Conservation (phyloP, 2,797 vertebrate genomes). For the Urophycis tenuis region DNA sequence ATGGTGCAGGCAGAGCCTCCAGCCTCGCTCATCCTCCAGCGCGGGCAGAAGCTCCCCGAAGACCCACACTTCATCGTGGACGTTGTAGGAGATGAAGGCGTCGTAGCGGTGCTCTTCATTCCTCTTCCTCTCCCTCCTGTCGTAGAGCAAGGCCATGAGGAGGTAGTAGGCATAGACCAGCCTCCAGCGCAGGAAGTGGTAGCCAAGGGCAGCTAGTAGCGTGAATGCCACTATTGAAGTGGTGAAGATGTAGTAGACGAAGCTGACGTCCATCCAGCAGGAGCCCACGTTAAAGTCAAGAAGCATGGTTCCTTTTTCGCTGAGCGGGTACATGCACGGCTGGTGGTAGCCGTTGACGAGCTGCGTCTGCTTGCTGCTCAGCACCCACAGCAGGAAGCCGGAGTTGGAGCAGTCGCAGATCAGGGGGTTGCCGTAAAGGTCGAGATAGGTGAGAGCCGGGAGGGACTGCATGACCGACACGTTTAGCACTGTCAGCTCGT, state of each 20-base stretch:
- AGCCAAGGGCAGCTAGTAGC: slow-evolving; percentile 36
- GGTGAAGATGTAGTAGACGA: slow-evolving; percentile 48
- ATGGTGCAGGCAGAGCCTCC: slow-evolving; percentile 63
- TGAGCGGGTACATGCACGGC: slow-evolving; percentile 30
- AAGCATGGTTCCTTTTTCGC: slow-evolving; percentile 29
- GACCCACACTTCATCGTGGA: slow-evolving; percentile 58
- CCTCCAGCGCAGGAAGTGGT: slow-evolving; percentile 50
- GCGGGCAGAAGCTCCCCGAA: slow-evolving; percentile 46
- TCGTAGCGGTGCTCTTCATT: slow-evolving; percentile 41
- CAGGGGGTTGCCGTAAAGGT: slow-evolving; percentile 51
- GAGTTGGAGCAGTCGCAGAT: slow-evolving; percentile 56
- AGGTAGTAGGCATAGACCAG: slow-evolving; percentile 48
- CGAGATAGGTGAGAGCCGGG: slow-evolving; percentile 32
- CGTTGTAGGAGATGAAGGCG: slow-evolving; percentile 62
- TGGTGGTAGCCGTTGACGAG: slow-evolving; percentile 37
- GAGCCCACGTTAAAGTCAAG: slow-evolving; percentile 38
- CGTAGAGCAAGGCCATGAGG: slow-evolving; percentile 47
- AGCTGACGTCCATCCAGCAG: slow-evolving; percentile 21
- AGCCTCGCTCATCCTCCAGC: slow-evolving; percentile 56
- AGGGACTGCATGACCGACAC: neutral
- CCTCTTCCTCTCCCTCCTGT: slow-evolving; percentile 35
- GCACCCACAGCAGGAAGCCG: slow-evolving; percentile 49
- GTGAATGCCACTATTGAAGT: slow-evolving; percentile 31
- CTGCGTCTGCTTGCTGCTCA: slow-evolving; percentile 44
- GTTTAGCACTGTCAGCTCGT: slow-evolving; percentile 23